Conservation (phyloP, 1,140 invertebrate genomes). For the Papilio machaon region DNA sequence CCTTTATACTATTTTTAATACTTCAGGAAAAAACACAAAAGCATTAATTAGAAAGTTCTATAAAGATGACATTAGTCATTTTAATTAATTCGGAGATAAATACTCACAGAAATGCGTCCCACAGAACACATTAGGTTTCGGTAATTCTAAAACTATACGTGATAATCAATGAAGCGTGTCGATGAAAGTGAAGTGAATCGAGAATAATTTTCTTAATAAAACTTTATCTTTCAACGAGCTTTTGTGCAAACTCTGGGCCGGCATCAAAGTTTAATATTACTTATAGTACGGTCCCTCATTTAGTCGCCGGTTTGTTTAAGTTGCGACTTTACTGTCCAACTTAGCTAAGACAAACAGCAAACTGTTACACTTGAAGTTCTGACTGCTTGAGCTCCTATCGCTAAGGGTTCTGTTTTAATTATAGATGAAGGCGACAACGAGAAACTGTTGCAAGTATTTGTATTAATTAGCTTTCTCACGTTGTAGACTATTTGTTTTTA, state of each 20-base stretch:
- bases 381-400: conserved; percentile 47
- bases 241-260: conserved; percentile 46
- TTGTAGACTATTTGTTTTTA: too few species aligned
- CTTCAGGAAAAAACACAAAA: too few species aligned
- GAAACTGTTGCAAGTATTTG: conserved; percentile 21
- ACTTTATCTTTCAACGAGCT: conserved; percentile 32
- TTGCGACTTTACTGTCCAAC: conserved; percentile 71
- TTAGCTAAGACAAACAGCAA: conserved; percentile 73
- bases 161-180: conserved; percentile 10
- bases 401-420: conserved; percentile 64
- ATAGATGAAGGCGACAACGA: conserved; percentile 45
- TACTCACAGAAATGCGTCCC: background rate
- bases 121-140: background rate
- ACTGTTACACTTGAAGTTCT: conserved; percentile 61
- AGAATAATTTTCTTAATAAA: conserved; percentile 30
- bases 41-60: too few species aligned
- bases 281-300: conserved; percentile 50
- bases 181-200: background rate
- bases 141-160: background rate
- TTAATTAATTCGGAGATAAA: background rate
- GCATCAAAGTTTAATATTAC: conserved; percentile 63
- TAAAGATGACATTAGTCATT: too few species aligned
- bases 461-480: background rate
- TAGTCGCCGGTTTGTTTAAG: conserved; percentile 59
- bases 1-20: too few species aligned